A percentile compares a stretch with the other conserved stretches of the same genome.
Conservation (phyloP, 2,113 vertebrate species). For the Cisticola juncidis region DNA sequence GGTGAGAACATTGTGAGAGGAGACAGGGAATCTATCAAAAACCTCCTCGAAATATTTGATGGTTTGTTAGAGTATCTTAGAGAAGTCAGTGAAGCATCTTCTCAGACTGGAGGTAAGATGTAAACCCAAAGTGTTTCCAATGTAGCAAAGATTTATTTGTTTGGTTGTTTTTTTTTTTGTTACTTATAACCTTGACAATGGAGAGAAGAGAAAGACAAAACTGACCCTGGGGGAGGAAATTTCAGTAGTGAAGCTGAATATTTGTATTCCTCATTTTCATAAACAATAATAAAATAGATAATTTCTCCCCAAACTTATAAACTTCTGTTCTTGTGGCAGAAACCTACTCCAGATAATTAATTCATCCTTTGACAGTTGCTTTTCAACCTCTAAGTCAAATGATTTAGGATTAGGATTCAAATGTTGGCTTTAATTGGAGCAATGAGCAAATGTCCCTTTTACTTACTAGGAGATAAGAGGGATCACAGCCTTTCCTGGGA, state of each 20-base stretch:
- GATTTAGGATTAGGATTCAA: neutral
- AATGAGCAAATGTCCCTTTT: neutral
- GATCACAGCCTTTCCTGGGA: neutral
- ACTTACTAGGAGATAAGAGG: neutral
- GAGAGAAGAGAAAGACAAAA: neutral
- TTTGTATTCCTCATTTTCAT: neutral
- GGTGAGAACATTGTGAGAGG: conserved; percentile 93
- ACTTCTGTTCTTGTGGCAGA: neutral
- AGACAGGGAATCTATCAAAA: conserved; percentile 87
- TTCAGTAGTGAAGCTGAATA: neutral
- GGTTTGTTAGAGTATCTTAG: conserved; percentile 94
- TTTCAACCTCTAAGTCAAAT: neutral
- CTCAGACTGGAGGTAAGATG: conserved; percentile 76
- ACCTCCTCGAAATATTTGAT: conserved; percentile 96
- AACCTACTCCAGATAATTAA: neutral
- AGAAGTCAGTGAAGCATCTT: conserved; percentile 83
- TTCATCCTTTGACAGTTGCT: neutral
- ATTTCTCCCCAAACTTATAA: neutral
- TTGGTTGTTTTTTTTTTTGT: neutral
- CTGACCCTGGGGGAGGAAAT: neutral
- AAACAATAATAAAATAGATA: neutral
- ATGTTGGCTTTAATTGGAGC: neutral
- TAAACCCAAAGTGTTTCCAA: neutral
- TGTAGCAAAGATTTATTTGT: neutral
- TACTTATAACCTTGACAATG: neutral